These are phyloP conservation scores for Boloria euphrosyne DNA, from an alignment of 2,888 invertebrate species.

Conservation along the genomic window DNA sequence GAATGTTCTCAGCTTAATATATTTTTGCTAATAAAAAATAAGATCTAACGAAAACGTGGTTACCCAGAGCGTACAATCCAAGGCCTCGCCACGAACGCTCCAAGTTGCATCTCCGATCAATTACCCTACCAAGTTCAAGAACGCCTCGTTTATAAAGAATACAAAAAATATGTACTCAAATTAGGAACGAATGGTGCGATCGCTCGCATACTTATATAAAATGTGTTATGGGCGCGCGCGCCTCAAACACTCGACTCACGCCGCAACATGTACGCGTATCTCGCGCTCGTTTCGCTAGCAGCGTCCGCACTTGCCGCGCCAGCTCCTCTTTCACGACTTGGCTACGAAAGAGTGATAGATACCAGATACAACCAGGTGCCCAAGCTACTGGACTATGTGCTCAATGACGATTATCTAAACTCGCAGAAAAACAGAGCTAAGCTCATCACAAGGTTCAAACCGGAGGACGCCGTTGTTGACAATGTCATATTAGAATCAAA, in stretches of 20 bases:
- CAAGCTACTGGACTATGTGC: constrained; percentile 62
- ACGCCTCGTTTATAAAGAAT: constrained; percentile 51
- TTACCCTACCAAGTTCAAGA: constrained; percentile 72
- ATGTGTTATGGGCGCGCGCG: constrained; percentile 73
- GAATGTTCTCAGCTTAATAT: constrained; percentile 46
- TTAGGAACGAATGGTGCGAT: constrained; percentile 77
- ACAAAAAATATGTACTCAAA: constrained; percentile 69
- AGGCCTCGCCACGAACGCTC: constrained; percentile 44
- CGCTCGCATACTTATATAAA: constrained; percentile 70
- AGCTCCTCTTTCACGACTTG: constrained; percentile 53
- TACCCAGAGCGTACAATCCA: constrained; percentile 30
- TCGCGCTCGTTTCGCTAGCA: constrained; percentile 68
- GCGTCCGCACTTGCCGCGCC: constrained; percentile 59
- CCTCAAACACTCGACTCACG: constrained; percentile 73
- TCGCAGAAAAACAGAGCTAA: constrained; percentile 69
- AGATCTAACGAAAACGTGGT: constrained; percentile 17
- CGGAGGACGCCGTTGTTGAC: constrained; percentile 69
- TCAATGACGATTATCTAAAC: constrained; percentile 61
- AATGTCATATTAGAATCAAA: constrained; percentile 75
- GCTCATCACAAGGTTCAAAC: constrained; percentile 65
- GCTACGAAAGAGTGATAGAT: constrained; percentile 72
- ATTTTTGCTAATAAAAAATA: constrained; percentile 19
- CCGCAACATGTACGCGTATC: constrained; percentile 77
- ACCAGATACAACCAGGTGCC: constrained; percentile 65
- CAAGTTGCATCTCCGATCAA: constrained; percentile 51